Evolutionary conservation across 2,113 vertebrate species (phyloP).

Genomic region (Eudyptes chrysolophus): DNA sequence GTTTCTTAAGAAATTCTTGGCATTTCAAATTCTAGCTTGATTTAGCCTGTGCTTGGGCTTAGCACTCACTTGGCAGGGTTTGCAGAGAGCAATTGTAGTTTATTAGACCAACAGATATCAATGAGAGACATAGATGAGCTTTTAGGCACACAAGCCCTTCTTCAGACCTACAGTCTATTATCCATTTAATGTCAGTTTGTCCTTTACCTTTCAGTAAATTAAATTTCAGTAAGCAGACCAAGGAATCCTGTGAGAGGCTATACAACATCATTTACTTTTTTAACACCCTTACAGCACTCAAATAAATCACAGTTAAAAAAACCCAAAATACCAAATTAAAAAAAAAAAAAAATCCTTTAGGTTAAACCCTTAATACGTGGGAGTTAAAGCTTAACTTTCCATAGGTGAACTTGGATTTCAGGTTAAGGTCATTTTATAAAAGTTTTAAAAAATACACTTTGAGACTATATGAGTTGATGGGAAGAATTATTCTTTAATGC

Average conservation of each 20-base stretch:
- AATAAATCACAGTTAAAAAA: neutral
- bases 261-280: neutral
- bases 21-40: neutral
- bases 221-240: neutral
- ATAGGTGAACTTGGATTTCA: neutral
- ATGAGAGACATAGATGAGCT: neutral
- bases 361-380: neutral
- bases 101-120: neutral
- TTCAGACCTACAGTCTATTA: neutral
- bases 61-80: neutral
- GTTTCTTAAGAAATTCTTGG: neutral
- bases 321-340: no score
- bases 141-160: neutral
- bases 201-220: neutral
- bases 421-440: neutral
- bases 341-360: neutral
- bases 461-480: neutral
- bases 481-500: neutral
- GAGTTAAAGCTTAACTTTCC: neutral
- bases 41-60: neutral
- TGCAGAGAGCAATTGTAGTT: neutral
- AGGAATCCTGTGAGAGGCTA: neutral
- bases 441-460: neutral
- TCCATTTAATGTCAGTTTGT: neutral
- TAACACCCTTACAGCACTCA: neutral